Evolutionary conservation across 2,113 vertebrate species (phyloP).

Genomic region (Nicator chloris): DNA sequence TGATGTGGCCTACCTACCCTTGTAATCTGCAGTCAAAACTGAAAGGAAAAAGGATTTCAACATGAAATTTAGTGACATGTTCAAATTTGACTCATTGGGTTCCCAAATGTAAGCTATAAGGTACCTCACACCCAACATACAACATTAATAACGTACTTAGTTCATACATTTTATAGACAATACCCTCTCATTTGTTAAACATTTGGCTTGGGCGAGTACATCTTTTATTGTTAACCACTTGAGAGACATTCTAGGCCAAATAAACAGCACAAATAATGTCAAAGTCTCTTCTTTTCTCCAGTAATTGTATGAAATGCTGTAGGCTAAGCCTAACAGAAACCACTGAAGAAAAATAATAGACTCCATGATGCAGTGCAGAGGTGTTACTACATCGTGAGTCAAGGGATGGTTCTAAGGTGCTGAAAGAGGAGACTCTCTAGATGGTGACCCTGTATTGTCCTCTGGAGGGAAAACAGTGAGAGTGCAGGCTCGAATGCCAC

Average conservation of each 20-base stretch:
- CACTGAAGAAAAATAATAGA: conserved; percentile 55
- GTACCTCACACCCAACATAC: conserved; percentile 29
- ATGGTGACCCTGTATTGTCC: conserved; percentile 91
- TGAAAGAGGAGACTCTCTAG: conserved; percentile 93
- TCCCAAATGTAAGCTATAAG: conserved; percentile 33
- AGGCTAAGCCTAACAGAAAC: conserved; percentile 62
- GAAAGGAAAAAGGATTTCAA: background rate
- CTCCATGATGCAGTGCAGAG: conserved; percentile 82
- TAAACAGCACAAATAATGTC: conserved; percentile 47
- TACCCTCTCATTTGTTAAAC: conserved; percentile 34
- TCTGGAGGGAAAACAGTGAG: conserved; percentile 96
- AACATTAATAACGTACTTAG: conserved; percentile 39
- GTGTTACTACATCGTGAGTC: conserved; percentile 68
- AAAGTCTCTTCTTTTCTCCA: conserved; percentile 9
- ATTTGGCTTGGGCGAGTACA: conserved; percentile 43
- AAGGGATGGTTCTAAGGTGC: conserved; percentile 81
- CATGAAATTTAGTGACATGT: background rate
- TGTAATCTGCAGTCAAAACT: background rate
- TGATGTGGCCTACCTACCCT: background rate
- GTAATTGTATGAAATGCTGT: conserved; percentile 44
- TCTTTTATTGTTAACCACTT: background rate
- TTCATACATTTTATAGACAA: conserved; percentile 28
- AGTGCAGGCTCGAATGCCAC: conserved; percentile 97
- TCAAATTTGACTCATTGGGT: background rate
- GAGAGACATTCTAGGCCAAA: conserved; percentile 66